A percentile compares a stretch with the other conserved stretches of the same genome.
phyloP scores from a whole-genome alignment of 2,797 vertebrate species.

The Glossophaga mutica region DNA sequence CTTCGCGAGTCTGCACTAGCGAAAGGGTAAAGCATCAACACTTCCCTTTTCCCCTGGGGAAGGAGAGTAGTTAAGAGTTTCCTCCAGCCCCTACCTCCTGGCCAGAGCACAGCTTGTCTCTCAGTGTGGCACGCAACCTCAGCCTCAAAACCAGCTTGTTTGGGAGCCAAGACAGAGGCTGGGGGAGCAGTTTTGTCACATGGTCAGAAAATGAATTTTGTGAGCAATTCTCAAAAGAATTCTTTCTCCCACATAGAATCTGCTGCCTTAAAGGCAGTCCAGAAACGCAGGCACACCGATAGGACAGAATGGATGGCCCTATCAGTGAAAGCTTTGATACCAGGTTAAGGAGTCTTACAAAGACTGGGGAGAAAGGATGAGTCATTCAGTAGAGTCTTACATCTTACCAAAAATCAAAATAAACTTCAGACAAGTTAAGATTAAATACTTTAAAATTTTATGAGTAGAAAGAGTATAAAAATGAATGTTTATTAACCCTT shows the following conservation, averaged over 20 bases:
- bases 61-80: not conserved
- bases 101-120: not conserved
- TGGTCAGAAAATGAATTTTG: not conserved
- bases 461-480: not conserved
- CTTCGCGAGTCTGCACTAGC: not conserved
- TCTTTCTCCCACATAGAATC: not conserved
- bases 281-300: not conserved
- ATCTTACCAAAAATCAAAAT: not conserved
- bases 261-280: not conserved
- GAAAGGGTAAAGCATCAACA: too few species aligned
- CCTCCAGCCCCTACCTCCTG: not conserved
- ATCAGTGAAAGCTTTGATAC: not conserved
- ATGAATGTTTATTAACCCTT: not conserved
- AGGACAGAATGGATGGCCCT: not conserved
- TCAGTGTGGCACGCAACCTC: not conserved
- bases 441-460: not conserved
- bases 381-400: not conserved
- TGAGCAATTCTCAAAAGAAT: not conserved
- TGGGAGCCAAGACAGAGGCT: not conserved
- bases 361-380: not conserved
- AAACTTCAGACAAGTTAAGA: not conserved
- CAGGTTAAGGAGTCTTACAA: not conserved
- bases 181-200: not conserved
- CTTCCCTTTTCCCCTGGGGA: not conserved
- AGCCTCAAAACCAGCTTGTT: not conserved